Evolutionary conservation across 2,113 vertebrate species (phyloP).

Genomic region (Lamprotornis superbus): DNA sequence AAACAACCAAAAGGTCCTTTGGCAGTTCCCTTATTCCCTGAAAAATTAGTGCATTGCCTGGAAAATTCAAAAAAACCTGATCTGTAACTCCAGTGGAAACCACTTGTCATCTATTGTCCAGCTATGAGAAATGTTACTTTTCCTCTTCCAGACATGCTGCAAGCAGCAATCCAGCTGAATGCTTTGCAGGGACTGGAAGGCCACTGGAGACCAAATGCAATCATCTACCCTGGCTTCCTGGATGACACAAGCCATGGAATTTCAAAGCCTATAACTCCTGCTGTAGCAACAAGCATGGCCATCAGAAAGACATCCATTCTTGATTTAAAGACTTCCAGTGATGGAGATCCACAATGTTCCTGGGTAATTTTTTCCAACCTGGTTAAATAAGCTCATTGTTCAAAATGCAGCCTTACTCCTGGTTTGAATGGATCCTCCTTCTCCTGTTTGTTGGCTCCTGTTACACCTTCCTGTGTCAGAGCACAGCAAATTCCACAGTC

Average conservation of each 20-base stretch:
- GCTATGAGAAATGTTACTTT: conserved; percentile 32
- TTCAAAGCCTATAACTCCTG: conserved; percentile 30
- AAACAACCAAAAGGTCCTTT: background rate
- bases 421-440: background rate
- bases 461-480: background rate
- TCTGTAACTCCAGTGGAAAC: conserved; percentile 37
- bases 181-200: background rate
- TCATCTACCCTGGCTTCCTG: background rate
- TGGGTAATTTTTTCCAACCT: background rate
- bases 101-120: conserved; percentile 49
- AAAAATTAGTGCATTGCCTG: conserved; percentile 26
- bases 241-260: conserved; percentile 28
- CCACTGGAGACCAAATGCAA: conserved; percentile 16
- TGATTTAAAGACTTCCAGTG: conserved; percentile 47
- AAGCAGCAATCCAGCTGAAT: background rate
- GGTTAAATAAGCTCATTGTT: conserved; percentile 37
- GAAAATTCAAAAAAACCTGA: conserved; percentile 25
- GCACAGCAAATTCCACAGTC: background rate
- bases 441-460: background rate
- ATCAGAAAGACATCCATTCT: background rate
- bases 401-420: background rate
- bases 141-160: background rate
- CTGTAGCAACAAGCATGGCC: background rate
- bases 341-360: background rate
- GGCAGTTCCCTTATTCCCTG: background rate